phyloP scores from a whole-genome alignment of 2,113 vertebrate species.

The Entelurus aequoreus region DNA sequence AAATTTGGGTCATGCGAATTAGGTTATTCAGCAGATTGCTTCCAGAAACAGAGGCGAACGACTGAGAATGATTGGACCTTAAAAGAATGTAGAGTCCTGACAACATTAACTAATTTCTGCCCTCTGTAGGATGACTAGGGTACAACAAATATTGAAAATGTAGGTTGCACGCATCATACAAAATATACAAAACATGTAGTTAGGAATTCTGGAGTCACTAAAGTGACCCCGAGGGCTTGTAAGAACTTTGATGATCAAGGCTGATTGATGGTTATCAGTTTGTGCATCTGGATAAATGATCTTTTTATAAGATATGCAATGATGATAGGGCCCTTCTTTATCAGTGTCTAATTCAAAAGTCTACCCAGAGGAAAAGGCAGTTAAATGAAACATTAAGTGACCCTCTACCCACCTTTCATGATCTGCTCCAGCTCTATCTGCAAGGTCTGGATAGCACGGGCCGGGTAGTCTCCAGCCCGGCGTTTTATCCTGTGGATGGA shows the following conservation, averaged over 20 bases:
- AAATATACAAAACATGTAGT: not conserved
- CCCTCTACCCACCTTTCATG: conserved; percentile 85
- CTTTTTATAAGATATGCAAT: not conserved
- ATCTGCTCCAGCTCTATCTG: conserved; percentile 99
- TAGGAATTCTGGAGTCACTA: not conserved
- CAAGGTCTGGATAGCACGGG: conserved; percentile 90
- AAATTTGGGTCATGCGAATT: conserved; percentile 64
- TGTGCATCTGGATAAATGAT: not conserved
- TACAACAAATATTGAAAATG: not conserved
- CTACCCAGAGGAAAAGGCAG: not conserved
- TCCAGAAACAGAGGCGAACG: conserved; percentile 39
- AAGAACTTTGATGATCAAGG: conserved; percentile 16
- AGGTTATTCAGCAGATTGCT: conserved; percentile 55
- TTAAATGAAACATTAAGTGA: not conserved
- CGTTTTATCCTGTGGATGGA: conserved; percentile 97
- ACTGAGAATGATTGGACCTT: conserved; percentile 52
- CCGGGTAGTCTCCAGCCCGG: conserved; percentile 84
- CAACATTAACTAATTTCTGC: conserved; percentile 40
- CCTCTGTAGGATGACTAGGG: conserved; percentile 56
- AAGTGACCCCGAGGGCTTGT: conserved; percentile 4
- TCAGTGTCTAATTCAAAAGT: conserved; percentile 10
- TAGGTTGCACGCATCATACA: not conserved
- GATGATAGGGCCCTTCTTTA: conserved; percentile 7
- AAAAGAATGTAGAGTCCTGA: conserved; percentile 50
- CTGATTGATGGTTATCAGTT: not conserved